These are phyloP conservation scores for Polydrusus pterygomalis DNA, from an alignment of 2,888 invertebrate species.

Conservation along the genomic window DNA sequence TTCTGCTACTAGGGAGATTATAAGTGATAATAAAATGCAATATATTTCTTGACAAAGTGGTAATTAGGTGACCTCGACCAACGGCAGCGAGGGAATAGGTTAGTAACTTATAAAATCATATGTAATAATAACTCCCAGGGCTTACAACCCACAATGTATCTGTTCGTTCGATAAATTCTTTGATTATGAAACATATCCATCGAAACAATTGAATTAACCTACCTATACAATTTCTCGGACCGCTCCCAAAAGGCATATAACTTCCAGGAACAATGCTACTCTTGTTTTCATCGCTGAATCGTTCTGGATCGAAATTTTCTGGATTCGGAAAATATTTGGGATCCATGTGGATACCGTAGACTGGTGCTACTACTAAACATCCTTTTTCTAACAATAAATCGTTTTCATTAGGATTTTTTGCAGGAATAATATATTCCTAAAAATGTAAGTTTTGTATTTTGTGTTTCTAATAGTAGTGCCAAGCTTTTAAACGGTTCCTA, in stretches of 20 bases:
- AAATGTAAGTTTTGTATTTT: conserved; percentile 11
- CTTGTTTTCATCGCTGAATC: conserved; percentile 75
- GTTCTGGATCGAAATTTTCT: conserved; percentile 73
- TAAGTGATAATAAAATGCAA: too few species aligned
- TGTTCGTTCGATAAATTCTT: too few species aligned
- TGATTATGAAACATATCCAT: too few species aligned
- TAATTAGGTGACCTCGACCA: too few species aligned
- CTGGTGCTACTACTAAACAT: conserved; percentile 72
- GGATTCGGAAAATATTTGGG: conserved; percentile 76
- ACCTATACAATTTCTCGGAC: conserved; percentile 71
- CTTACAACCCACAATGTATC: too few species aligned
- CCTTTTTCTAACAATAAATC: conserved; percentile 70
- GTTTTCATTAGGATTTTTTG: conserved; percentile 68
- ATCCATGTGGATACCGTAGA: conserved; percentile 75
- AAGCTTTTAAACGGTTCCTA: too few species aligned
- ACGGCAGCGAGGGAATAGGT: too few species aligned
- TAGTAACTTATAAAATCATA: too few species aligned
- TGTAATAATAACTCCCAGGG: too few species aligned
- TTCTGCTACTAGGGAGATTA: too few species aligned
- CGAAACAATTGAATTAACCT: background rate
- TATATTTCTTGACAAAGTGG: too few species aligned
- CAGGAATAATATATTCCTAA: conserved; percentile 73
- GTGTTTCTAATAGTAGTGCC: too few species aligned
- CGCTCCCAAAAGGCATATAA: conserved; percentile 75
- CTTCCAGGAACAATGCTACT: conserved; percentile 73